Percentiles rank a stretch among this genome's conserved stretches.
These are phyloP conservation scores for Notodonta dromedarius DNA, from an alignment of 2,888 invertebrate genomes.

Conservation along the genomic window DNA sequence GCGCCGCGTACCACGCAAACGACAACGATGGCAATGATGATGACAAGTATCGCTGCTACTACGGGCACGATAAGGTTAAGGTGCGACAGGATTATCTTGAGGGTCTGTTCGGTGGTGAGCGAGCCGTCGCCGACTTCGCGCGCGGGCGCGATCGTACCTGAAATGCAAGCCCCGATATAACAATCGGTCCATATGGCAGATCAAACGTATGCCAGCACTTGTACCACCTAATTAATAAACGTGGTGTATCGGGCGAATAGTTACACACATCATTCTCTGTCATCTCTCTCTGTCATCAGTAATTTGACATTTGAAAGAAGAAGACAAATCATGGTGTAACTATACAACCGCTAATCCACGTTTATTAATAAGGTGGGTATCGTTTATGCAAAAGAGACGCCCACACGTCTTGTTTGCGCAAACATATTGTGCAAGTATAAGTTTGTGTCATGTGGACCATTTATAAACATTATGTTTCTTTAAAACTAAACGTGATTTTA, in stretches of 20 bases:
- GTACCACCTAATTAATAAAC: too few relatives aligned
- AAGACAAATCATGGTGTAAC: too few relatives aligned
- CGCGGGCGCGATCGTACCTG: conserved; percentile 96
- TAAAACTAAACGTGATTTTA: conserved; percentile 20
- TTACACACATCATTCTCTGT: too few relatives aligned
- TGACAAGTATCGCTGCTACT: conserved; percentile 95
- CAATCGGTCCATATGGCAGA: not conserved
- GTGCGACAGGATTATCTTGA: conserved; percentile 94
- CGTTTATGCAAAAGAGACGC: not conserved
- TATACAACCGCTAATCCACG: too few relatives aligned
- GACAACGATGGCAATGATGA: conserved; percentile 96
- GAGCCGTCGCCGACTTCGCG: conserved; percentile 89
- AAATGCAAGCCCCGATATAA: conserved; percentile 84
- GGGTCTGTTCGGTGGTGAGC: conserved; percentile 91
- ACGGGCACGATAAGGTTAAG: conserved; percentile 97
- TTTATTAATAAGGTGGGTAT: too few relatives aligned
- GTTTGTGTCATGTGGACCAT: not conserved
- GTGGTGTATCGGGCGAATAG: too few relatives aligned
- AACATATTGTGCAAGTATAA: not conserved
- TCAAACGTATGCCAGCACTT: not conserved
- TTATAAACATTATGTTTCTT: not conserved
- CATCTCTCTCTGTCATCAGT: too few relatives aligned
- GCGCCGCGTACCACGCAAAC: conserved; percentile 96
- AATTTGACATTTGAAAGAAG: too few relatives aligned
- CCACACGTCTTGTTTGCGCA: not conserved